Evolutionary conservation across 2,888 invertebrate species (phyloP), one percentile per base, ranked within the genome.

Genomic region (Eilema depressum): DNA sequence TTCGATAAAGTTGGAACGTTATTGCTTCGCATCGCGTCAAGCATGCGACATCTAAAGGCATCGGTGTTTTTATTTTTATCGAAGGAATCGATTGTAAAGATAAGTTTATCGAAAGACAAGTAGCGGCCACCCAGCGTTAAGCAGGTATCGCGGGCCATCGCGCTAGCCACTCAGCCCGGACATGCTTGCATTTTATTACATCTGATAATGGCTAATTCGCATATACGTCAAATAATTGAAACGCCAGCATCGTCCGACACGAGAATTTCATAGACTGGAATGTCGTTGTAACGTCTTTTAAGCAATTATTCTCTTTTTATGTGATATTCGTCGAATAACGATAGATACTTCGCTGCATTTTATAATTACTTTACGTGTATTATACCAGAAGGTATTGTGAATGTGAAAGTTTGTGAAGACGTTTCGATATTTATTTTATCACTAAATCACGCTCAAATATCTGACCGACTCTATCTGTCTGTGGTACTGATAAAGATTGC

Each of bases 81-180:
- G 90, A 85, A 86, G 90, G 93, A 92, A 94, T 94, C 94, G 95
- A 95, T 94, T 92, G 92, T 93, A 89, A 92, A 95, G 95, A 95
- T 95, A 95, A 94, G 91, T 93, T 91, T 89, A 91, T 92, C 93
- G 94, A 94, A 95, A 95, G 94, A 95, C 95, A 91, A 94, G 95
- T 94, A 95, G 95, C 93, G 95, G 90, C 95, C 95, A 95, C 95
- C 94, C 91, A 90, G 88, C 83, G 83, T 82, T 80, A 78, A 73
- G 81, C 75, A 79, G 82, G 78, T 83, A 83, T 83, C 85, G 81
- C 79, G 76, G 75, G 64, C 77, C 85, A 83, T 80, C 86, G 84
- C 80, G 83, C 85, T 84, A 82, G 84, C 79, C 82, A 71, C 79
- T 81, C 82, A 82, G 82, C 84, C 86, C 86, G 86, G 87, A 85